Conservation (phyloP, 2,113 vertebrate species). For the Eclectus roratus region DNA sequence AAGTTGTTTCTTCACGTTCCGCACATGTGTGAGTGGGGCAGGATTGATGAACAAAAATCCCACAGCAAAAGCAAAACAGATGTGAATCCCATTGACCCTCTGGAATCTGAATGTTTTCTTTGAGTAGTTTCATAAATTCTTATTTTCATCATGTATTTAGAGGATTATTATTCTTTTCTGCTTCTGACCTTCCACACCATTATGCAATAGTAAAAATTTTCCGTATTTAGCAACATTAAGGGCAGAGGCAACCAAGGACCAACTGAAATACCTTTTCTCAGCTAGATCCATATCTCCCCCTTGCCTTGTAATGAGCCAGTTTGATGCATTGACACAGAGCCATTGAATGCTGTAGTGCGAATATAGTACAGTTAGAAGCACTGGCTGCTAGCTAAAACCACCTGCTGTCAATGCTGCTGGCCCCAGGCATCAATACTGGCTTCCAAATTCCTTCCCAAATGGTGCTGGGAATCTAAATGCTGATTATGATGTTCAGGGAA, state of each 20-base stretch:
- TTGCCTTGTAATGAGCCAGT: neutral
- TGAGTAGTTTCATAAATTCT: neutral
- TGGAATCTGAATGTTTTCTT: neutral
- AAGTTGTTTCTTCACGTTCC: neutral
- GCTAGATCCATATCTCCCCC: neutral
- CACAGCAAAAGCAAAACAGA: neutral
- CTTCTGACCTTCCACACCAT: neutral
- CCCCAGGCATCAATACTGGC: neutral
- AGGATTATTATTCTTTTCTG: neutral
- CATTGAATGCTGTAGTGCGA: neutral
- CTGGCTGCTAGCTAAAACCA: neutral
- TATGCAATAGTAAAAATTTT: neutral
- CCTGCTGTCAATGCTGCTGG: neutral
- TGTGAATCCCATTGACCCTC: neutral
- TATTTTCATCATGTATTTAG: neutral
- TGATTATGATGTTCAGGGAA: neutral
- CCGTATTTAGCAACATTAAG: neutral
- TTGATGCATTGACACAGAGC: neutral
- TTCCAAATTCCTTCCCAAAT: conserved; percentile 7
- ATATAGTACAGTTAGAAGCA: neutral
- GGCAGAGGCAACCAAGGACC: neutral
- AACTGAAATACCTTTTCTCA: neutral
- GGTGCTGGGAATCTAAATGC: neutral
- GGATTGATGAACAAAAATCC: neutral
- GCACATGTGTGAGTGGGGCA: fast-evolving